Percentiles rank a stretch among this genome's conserved stretches.
phyloP scores from a whole-genome alignment of 2,113 vertebrate species.

The Dermatemys mawii region DNA sequence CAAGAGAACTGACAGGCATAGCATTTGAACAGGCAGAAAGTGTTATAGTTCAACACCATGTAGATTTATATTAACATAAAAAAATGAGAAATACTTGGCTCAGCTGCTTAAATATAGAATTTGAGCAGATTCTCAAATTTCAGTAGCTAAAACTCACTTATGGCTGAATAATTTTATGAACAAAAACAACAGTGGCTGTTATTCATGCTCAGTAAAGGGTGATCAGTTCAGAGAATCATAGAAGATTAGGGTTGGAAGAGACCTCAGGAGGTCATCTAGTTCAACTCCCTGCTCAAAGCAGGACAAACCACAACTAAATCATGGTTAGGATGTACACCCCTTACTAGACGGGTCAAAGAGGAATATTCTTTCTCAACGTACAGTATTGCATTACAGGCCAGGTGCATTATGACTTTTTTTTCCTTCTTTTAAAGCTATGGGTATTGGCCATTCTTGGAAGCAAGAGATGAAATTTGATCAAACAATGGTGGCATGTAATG shows the following conservation, averaged over 20 bases:
- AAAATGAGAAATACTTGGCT: conserved; percentile 53
- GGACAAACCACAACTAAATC: neutral
- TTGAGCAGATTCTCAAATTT: conserved; percentile 46
- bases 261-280: too few species aligned
- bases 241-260: too few species aligned
- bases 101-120: conserved; percentile 55
- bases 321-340: neutral
- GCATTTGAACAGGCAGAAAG: conserved; percentile 66
- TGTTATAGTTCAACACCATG: conserved; percentile 62
- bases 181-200: neutral
- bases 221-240: neutral
- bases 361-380: neutral
- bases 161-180: conserved; percentile 17
- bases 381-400: neutral
- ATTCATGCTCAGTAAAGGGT: neutral
- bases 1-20: conserved; percentile 68
- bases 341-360: neutral
- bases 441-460: neutral
- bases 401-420: neutral
- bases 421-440: neutral
- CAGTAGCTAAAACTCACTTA: conserved; percentile 39
- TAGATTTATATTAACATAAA: conserved; percentile 64
- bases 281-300: too few species aligned
- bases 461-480: neutral
- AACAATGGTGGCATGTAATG: neutral